These are phyloP conservation scores for Melanaphis sacchari DNA, from an alignment of 1,140 invertebrate genomes.

Conservation along the genomic window DNA sequence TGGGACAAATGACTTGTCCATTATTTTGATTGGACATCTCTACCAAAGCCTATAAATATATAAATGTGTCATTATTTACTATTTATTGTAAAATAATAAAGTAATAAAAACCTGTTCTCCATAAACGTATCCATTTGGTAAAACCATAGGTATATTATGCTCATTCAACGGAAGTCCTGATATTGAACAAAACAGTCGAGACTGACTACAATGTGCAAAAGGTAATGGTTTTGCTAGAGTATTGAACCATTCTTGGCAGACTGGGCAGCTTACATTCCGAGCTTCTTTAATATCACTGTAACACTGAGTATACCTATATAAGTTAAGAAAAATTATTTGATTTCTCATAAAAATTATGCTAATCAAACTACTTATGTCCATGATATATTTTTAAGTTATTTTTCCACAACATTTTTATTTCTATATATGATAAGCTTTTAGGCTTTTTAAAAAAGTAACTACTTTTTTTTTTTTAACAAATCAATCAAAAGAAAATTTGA, in stretches of 20 bases:
- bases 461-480: no score
- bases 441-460: no score
- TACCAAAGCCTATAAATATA: conserved; percentile 74
- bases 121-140: conserved; percentile 97
- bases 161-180: conserved; percentile 94
- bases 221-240: conserved; percentile 85
- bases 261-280: conserved; percentile 89
- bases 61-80: conserved; percentile 44
- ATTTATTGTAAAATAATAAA: conserved; percentile 32
- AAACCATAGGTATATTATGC: conserved; percentile 96
- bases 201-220: conserved; percentile 95
- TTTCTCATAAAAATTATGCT: neutral
- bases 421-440: neutral
- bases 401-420: neutral
- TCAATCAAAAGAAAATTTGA: no score
- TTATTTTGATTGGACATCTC: conserved; percentile 89
- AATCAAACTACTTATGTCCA: neutral
- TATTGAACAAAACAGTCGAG: conserved; percentile 89
- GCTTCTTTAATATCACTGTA: conserved; percentile 70
- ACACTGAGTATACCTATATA: conserved; percentile 71
- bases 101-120: conserved; percentile 80
- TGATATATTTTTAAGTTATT: neutral
- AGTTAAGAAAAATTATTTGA: conserved; percentile 24
- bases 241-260: conserved; percentile 89
- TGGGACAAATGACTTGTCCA: conserved; percentile 87